Base-by-base conservation (phyloP, 2,888 invertebrate species). In the Rosalia funebris region DNA sequence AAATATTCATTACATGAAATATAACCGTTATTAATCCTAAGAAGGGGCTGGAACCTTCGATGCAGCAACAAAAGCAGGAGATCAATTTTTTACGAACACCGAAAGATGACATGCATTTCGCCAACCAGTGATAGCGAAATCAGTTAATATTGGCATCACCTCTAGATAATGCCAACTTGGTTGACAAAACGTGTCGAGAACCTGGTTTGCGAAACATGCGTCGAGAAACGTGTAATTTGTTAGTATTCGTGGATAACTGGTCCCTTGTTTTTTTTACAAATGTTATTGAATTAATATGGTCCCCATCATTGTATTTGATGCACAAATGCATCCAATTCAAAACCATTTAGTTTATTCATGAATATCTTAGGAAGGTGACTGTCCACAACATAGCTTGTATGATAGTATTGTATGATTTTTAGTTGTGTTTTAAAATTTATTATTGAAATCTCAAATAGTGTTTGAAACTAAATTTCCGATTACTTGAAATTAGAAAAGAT, bases 1-100 rank as follows among this genome's bases (percentile, higher is more conserved):
- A 53, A 41, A 41, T 31, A 50, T 9, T 50, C 50, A 54, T 36
- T 20, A 57, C 63, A 57, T 50, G 32, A 37, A 11, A 25, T 32
- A 32, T 41, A 20, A 15, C 1, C 9, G 52, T 53, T 12, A 34
- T 7, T n/a, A 3, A 11, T n/a, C n/a, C n/a, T n/a, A n/a, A n/a
- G n/a, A n/a, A n/a, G n/a, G n/a, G n/a, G n/a, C n/a, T n/a, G n/a
- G n/a, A n/a, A n/a, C n/a, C n/a, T n/a, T n/a, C n/a, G n/a, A n/a
- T n/a, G n/a, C n/a, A n/a, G n/a, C n/a, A n/a, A n/a, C n/a, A n/a
- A n/a, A n/a, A n/a, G n/a, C n/a, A n/a, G n/a, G n/a, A n/a, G n/a
- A n/a, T n/a, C n/a, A n/a, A n/a, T n/a, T n/a, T n/a, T n/a, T n/a
- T n/a, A n/a, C n/a, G n/a, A n/a, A n/a, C n/a, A n/a, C 10, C 34